Percentiles rank a stretch among this genome's conserved stretches.
These are phyloP conservation scores for Temnothorax curvispinosus DNA, from an alignment of 1,140 invertebrate genomes.

Conservation along the genomic window DNA sequence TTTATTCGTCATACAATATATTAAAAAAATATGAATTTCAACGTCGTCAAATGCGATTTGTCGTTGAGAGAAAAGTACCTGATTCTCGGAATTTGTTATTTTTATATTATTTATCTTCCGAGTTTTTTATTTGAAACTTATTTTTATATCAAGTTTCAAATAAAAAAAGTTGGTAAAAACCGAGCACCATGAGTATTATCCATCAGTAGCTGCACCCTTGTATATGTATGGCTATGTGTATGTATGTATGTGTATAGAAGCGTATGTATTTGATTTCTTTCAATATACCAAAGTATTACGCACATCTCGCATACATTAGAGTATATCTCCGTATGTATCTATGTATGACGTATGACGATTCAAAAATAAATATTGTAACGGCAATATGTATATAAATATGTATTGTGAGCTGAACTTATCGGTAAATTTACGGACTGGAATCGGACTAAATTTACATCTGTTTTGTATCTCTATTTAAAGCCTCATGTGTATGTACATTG, in stretches of 20 bases:
- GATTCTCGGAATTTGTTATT: background rate
- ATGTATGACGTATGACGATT: background rate
- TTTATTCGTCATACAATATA: background rate
- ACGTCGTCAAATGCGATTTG: background rate
- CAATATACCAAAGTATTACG: conserved; percentile 31
- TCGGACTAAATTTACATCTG: conserved; percentile 36
- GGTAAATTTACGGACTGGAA: conserved; percentile 32
- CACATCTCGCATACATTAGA: background rate
- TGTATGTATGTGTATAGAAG: background rate
- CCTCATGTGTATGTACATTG: conserved; percentile 1
- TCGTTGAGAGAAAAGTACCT: background rate
- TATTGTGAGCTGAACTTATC: conserved; percentile 23
- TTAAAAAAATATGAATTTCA: conserved; percentile 32
- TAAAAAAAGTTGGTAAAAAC: conserved; percentile 11
- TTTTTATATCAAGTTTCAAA: background rate
- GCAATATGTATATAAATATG: conserved; percentile 21
- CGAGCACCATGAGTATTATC: background rate
- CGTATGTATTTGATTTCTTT: conserved; percentile 1
- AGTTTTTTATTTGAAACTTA: conserved; percentile 28
- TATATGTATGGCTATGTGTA: background rate
- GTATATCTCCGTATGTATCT: background rate
- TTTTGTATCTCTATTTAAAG: conserved; percentile 37
- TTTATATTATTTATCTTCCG: background rate
- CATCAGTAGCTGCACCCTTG: background rate
- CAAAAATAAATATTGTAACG: conserved; percentile 24